Evolutionary conservation across 2,888 invertebrate genomes (phyloP), one percentile per base, ranked within the genome.

Genomic region (Diarsia brunnea): DNA sequence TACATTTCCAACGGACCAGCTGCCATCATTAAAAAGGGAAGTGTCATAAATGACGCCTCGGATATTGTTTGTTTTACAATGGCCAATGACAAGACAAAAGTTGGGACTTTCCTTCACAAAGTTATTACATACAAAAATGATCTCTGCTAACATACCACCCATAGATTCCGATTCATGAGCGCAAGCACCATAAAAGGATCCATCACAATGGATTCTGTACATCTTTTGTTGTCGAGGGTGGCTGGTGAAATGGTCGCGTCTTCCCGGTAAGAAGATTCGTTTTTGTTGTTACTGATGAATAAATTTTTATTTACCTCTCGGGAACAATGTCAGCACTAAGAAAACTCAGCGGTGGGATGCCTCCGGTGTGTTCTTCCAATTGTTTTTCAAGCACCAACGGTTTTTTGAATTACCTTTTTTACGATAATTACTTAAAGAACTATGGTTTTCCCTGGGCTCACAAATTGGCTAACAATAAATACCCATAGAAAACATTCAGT

Each of bases 21-120:
- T 95, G 95, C 93, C 89, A 75, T 91, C 89, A 90, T 92, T 92
- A 88, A 87, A 86, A 90, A 90, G 87, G 88, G 88, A 92, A 92
- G 93, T 93, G 94, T 94, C 94, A 92, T 94, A 93, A 94, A 94
- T 91, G 93, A 95, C 93, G 92, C 92, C 84, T 90, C 86, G 85
- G 87, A 89, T 91, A 92, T 92, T 93, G 90, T 92, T 93, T 92
- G 88, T 90, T 87, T 90, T 90, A 91, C 91, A 93, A 93, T 92
- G 89, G 90, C 87, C 90, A 91, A 89, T 88, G 84, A 84, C 89
- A 88, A 90, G 88, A 91, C 90, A 90, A 91, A 91, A 87, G 87
- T 84, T 82, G 86, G 84, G 74, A 79, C 77, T 87, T 79, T 84
- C 79, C 80, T 81, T 87, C 81, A 81, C 77, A 88, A 90, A 89